phyloP scores from a whole-genome alignment of 2,113 vertebrate genomes.

The Phaethornis superciliosus region DNA sequence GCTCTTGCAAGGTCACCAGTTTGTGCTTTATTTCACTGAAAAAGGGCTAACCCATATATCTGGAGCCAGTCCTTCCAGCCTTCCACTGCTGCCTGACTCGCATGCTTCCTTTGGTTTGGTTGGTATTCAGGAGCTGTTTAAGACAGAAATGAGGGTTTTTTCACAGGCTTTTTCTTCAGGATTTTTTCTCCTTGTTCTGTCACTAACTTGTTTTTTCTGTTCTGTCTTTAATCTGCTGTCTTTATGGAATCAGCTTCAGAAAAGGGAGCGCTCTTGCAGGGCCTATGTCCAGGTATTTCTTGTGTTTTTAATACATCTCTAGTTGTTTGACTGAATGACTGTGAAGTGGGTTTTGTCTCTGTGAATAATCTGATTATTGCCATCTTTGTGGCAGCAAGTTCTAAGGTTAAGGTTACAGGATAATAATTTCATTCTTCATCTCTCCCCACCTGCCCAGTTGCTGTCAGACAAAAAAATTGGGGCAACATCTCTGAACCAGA shows the following conservation, averaged over 20 bases:
- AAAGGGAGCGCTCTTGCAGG: slow-evolving; percentile 98
- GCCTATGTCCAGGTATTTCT: slow-evolving; percentile 97
- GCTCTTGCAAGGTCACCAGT: slow-evolving; percentile 2
- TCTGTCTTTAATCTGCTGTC: slow-evolving; percentile 81
- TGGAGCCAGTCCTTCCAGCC: background rate
- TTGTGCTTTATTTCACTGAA: slow-evolving; percentile 19
- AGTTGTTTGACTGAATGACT: slow-evolving; percentile 69
- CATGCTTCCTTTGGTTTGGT: background rate
- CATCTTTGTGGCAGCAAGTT: slow-evolving; percentile 22
- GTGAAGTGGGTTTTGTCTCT: slow-evolving; percentile 47
- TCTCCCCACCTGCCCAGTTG: background rate
- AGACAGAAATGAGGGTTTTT: slow-evolving; percentile 54
- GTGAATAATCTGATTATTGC: slow-evolving; percentile 8
- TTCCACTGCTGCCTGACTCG: slow-evolving; percentile 54
- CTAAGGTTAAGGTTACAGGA: slow-evolving; percentile 61
- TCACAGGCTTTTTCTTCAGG: slow-evolving; percentile 60
- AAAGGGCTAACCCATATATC: slow-evolving; percentile 16
- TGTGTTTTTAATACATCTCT: slow-evolving; percentile 71
- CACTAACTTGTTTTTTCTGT: slow-evolving; percentile 83
- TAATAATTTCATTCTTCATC: background rate
- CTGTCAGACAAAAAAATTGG: background rate
- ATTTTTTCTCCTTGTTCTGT: slow-evolving; percentile 67
- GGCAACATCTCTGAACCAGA: background rate
- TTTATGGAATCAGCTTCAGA: slow-evolving; percentile 95
- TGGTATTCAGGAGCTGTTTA: slow-evolving; percentile 28